A percentile compares a stretch with the other conserved stretches of the same genome.
Conservation (phyloP, 2,888 invertebrate genomes). For the Platerodrilus igneus region DNA sequence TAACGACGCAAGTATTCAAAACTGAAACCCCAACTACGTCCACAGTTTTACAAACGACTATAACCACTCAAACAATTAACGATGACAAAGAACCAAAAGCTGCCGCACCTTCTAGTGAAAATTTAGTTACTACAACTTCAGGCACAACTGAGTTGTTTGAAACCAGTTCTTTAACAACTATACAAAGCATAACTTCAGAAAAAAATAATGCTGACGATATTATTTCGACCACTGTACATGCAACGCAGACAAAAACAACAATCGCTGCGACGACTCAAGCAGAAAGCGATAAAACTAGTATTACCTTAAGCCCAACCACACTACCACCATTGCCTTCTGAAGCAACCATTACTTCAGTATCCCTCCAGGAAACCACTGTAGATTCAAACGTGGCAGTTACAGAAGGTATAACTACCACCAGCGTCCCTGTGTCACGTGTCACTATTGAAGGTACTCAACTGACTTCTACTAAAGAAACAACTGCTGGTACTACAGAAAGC, state of each 20-base stretch:
- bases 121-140: conserved; percentile 21
- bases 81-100: conserved; percentile 26
- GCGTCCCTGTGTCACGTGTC: no score
- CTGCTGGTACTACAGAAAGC: no score
- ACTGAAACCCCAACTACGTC: conserved; percentile 15
- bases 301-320: not conserved
- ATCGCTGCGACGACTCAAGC: not conserved
- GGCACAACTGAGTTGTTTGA: conserved; percentile 38
- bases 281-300: no score
- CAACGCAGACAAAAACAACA: no score
- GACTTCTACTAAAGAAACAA: no score
- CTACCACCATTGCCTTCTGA: not conserved
- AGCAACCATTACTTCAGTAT: not conserved
- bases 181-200: no score
- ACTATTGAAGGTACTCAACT: no score
- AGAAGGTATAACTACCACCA: no score
- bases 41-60: conserved; percentile 11
- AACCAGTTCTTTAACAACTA: no score
- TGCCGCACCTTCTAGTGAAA: conserved; percentile 22
- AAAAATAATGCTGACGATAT: no score
- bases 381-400: not conserved
- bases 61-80: conserved; percentile 11
- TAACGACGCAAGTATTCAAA: not conserved
- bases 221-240: no score
- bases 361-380: not conserved